A percentile compares a stretch with the other conserved stretches of the same genome.
Evolutionary conservation across 2,888 invertebrate genomes (phyloP).

Genomic region (Mechanitis messenoides): DNA sequence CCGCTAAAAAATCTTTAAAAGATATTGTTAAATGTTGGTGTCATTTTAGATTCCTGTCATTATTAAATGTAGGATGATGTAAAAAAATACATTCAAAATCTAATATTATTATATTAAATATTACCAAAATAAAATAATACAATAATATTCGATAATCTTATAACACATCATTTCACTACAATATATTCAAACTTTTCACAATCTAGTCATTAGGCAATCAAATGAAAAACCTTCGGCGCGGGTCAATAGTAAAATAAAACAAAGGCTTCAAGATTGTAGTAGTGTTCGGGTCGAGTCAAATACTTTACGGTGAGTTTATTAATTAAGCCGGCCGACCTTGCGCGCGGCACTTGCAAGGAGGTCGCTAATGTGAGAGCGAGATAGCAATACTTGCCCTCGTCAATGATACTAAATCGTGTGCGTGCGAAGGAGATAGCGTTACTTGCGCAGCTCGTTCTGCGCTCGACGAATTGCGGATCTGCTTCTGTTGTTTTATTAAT

Average conservation of each 20-base stretch:
- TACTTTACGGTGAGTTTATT: slow-evolving; percentile 76
- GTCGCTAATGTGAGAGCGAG: slow-evolving; percentile 62
- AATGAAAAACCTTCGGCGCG: slow-evolving; percentile 56
- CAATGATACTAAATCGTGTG: slow-evolving; percentile 28
- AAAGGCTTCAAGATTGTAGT: slow-evolving; percentile 72
- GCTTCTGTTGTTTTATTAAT: slow-evolving; percentile 16
- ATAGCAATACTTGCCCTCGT: slow-evolving; percentile 38
- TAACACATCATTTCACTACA: neutral
- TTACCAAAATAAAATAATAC: no score
- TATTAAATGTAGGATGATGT: neutral
- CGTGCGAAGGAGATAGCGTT: neutral
- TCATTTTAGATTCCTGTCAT: neutral
- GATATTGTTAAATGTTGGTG: no score
- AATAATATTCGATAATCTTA: neutral
- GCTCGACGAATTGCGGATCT: slow-evolving; percentile 18
- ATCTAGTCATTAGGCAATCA: slow-evolving; percentile 32
- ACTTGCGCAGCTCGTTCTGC: slow-evolving; percentile 25
- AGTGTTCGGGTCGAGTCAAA: slow-evolving; percentile 73
- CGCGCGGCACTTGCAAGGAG: slow-evolving; percentile 74
- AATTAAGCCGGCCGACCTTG: slow-evolving; percentile 76
- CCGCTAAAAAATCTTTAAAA: no score
- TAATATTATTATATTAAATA: no score
- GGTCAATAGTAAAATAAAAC: slow-evolving; percentile 75
- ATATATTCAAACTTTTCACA: slow-evolving; percentile 13
- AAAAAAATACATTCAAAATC: no score